Percentiles rank a stretch among this genome's conserved stretches.
phyloP scores from a whole-genome alignment of 2,113 vertebrate genomes.

The human (Homo sapiens) region DNA sequence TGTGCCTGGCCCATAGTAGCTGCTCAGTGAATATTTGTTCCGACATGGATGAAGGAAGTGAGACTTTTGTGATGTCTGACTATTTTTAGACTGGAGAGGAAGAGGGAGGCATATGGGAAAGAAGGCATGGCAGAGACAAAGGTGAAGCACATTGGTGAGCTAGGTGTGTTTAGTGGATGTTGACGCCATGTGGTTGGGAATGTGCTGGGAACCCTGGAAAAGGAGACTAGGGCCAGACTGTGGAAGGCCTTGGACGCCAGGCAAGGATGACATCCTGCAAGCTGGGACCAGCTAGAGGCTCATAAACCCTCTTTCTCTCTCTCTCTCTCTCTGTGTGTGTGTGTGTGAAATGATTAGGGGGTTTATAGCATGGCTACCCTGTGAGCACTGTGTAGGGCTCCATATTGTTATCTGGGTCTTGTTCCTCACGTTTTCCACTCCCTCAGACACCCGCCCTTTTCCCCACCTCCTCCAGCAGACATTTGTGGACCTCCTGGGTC shows the following conservation, averaged over 20 bases:
- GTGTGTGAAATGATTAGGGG: background rate
- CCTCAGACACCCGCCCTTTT: fast-evolving
- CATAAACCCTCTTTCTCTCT: background rate
- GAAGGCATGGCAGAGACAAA: background rate
- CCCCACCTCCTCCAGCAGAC: background rate
- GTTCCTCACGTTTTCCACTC: fast-evolving
- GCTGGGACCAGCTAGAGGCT: too few relatives aligned
- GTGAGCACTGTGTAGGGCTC: fast-evolving
- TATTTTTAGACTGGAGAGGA: background rate
- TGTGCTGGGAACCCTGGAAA: background rate
- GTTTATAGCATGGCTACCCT: fast-evolving
- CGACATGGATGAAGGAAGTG: background rate
- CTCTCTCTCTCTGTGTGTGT: too few relatives aligned
- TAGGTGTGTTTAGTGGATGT: background rate
- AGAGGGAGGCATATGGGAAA: background rate
- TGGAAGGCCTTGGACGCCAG: background rate
- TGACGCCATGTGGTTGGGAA: background rate
- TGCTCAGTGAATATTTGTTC: background rate
- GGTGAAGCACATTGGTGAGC: fast-evolving
- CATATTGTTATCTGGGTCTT: fast-evolving
- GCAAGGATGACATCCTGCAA: background rate
- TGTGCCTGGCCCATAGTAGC: fast-evolving
- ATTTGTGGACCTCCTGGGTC: background rate
- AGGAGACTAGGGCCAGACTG: too few relatives aligned
- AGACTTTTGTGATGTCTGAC: background rate